These are phyloP conservation scores for Arctopsyche grandis DNA, from an alignment of 1,140 invertebrate species.

Conservation along the genomic window DNA sequence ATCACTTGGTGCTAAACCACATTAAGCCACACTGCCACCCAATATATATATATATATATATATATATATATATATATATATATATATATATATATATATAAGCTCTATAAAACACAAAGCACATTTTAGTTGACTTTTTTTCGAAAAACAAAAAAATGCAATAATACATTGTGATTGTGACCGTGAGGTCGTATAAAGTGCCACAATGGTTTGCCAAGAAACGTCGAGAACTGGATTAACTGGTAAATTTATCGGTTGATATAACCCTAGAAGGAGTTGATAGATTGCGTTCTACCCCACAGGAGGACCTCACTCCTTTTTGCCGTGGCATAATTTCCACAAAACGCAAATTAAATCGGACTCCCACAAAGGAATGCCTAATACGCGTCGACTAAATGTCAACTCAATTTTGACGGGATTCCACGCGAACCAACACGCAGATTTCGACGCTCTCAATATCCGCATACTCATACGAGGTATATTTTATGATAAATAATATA, in stretches of 20 bases:
- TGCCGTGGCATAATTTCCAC: background rate
- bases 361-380: background rate
- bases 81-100: too few relatives aligned
- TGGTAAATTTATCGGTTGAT: conserved; percentile 39
- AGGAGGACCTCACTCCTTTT: background rate
- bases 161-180: conserved; percentile 31
- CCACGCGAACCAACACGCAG: background rate
- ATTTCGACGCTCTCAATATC: background rate
- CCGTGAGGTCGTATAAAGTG: conserved; percentile 33
- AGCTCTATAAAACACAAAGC: too few relatives aligned
- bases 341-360: background rate
- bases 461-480: background rate
- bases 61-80: too few relatives aligned
- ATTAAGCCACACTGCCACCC: too few relatives aligned
- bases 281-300: conserved; percentile 20
- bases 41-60: too few relatives aligned
- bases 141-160: conserved; percentile 1
- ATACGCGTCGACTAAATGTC: background rate
- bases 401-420: background rate
- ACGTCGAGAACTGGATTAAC: conserved; percentile 44
- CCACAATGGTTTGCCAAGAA: conserved; percentile 38
- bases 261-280: conserved; percentile 31
- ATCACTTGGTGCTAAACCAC: too few relatives aligned
- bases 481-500: background rate
- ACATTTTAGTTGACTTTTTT: too few relatives aligned